These are phyloP conservation scores for Carterocephalus palaemon DNA, from an alignment of 2,888 invertebrate species.

Conservation along the genomic window DNA sequence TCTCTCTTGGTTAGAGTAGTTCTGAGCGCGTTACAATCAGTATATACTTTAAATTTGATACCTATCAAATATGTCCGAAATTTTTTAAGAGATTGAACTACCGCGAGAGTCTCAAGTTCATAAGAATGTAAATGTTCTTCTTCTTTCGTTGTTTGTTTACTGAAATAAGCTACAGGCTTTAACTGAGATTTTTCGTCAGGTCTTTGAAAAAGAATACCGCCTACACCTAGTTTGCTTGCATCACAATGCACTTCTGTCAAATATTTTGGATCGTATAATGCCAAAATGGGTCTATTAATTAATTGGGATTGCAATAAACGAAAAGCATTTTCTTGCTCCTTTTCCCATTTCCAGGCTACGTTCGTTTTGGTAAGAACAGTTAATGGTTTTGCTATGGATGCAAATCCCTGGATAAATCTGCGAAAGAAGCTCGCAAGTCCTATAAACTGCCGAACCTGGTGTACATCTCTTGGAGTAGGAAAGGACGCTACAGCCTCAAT, in stretches of 20 bases:
- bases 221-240: conserved; percentile 22
- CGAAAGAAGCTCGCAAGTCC: conserved; percentile 35
- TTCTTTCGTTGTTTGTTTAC: conserved; percentile 37
- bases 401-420: conserved; percentile 32
- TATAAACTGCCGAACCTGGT: conserved; percentile 37
- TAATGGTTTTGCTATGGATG: conserved; percentile 18
- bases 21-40: conserved; percentile 17
- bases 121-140: conserved; percentile 44
- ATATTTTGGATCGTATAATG: conserved; percentile 20
- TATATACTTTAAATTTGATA: conserved; percentile 17
- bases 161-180: conserved; percentile 36
- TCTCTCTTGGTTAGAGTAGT: conserved; percentile 20
- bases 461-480: conserved; percentile 30
- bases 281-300: conserved; percentile 14
- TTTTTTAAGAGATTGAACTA: conserved; percentile 16
- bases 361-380: conserved; percentile 12
- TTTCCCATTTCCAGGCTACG: conserved; percentile 15
- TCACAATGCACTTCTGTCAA: conserved; percentile 26
- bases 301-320: conserved; percentile 6
- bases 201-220: conserved; percentile 22
- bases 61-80: conserved; percentile 19
- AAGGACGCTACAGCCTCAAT: conserved; percentile 33
- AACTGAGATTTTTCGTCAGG: not conserved
- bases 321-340: conserved; percentile 17
- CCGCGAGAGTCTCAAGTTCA: conserved; percentile 34